Conservation (phyloP, 1,140 invertebrate species). For the Drosophila bifasciata region DNA sequence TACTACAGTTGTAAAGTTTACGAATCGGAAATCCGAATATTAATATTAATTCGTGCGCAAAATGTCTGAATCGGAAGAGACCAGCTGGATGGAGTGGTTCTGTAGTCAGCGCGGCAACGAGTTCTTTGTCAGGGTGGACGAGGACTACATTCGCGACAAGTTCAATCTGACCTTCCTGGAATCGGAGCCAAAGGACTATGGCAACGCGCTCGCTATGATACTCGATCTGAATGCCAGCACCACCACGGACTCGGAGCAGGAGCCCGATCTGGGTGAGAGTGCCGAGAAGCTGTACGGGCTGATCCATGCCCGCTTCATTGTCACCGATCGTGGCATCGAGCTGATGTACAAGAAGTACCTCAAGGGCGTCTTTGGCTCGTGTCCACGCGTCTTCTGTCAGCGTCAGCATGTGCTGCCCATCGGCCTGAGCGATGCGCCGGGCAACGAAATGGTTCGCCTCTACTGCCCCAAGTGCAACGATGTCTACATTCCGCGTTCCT, state of each 20-base stretch:
- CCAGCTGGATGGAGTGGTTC: conserved; percentile 67
- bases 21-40: no score
- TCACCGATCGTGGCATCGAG: conserved; percentile 99
- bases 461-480: conserved; percentile 99
- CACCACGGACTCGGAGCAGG: no score
- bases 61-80: conserved; percentile 65
- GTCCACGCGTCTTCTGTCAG: conserved; percentile 98
- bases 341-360: conserved; percentile 99
- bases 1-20: no score
- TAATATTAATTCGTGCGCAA: background rate
- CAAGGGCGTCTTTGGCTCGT: conserved; percentile 98
- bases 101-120: conserved; percentile 72
- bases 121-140: conserved; percentile 67
- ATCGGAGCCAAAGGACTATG: conserved; percentile 56
- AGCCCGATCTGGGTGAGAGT: no score
- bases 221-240: conserved; percentile 88
- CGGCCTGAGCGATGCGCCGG: conserved; percentile 98
- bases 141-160: conserved; percentile 73
- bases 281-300: conserved; percentile 99
- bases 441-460: conserved; percentile 99
- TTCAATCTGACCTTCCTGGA: conserved; percentile 70
- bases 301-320: conserved; percentile 99
- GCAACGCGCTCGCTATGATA: conserved; percentile 58
- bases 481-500: conserved; percentile 99
- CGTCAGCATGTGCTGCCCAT: conserved; percentile 96